A percentile compares a stretch with the other conserved stretches of the same genome.
Conservation (phyloP, 2,113 vertebrate genomes). For the Calidris pygmaea region DNA sequence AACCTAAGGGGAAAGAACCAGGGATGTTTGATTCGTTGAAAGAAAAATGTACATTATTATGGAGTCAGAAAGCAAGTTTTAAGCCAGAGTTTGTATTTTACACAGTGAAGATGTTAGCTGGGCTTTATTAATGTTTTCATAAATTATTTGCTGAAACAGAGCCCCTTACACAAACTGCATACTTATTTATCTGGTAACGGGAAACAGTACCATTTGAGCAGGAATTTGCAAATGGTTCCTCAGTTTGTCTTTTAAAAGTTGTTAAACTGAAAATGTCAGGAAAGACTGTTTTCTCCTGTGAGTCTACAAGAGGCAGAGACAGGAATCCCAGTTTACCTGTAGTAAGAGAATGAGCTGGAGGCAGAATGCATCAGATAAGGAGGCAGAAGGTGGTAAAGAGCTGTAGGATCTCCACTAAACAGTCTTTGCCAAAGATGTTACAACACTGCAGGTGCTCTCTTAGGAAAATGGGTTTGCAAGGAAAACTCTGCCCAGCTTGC, state of each 20-base stretch:
- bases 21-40: slow-evolving; percentile 7
- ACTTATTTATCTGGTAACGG: not conserved
- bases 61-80: slow-evolving; percentile 27
- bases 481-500: not conserved
- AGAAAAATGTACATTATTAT: slow-evolving; percentile 65
- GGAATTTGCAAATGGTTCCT: not conserved
- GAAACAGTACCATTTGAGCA: not conserved
- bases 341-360: not conserved
- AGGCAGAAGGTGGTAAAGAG: not conserved
- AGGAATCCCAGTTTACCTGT: not conserved
- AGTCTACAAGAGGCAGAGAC: not conserved
- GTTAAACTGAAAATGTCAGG: not conserved
- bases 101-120: not conserved
- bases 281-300: not conserved
- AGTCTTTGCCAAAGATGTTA: not conserved
- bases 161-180: not conserved
- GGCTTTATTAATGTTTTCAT: slow-evolving; percentile 38
- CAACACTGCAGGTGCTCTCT: not conserved
- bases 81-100: slow-evolving; percentile 42
- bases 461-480: not conserved
- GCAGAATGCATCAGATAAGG: not conserved
- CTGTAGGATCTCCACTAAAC: not conserved
- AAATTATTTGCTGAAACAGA: slow-evolving; percentile 57
- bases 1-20: slow-evolving; percentile 50
- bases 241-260: not conserved